These are phyloP conservation scores for Eumeta japonica DNA, from an alignment of 1,140 invertebrate species.

Conservation along the genomic window DNA sequence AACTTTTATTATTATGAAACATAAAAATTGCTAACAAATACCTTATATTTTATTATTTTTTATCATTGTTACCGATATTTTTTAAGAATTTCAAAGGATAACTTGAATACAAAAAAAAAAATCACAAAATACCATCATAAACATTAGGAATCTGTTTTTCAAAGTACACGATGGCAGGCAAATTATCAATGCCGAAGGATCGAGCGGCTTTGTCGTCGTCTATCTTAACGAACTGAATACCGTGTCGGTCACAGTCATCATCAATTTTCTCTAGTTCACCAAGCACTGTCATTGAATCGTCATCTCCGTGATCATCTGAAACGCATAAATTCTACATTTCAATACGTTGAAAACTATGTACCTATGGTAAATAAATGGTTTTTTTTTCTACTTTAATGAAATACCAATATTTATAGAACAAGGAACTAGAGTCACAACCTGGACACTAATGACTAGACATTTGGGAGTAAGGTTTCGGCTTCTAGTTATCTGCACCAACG, in stretches of 20 bases:
- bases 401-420: neutral
- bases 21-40: neutral
- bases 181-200: slow-evolving; percentile 82
- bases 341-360: too few species aligned
- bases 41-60: neutral
- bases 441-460: too few species aligned
- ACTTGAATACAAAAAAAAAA: slow-evolving; percentile 6
- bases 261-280: slow-evolving; percentile 89
- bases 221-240: slow-evolving; percentile 93
- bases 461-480: too few species aligned
- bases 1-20: neutral
- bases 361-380: too few species aligned
- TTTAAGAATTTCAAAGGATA: neutral
- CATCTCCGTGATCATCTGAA: slow-evolving; percentile 80
- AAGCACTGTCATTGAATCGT: slow-evolving; percentile 80
- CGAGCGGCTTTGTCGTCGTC: slow-evolving; percentile 78
- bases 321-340: slow-evolving; percentile 7
- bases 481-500: too few species aligned
- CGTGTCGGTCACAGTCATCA: slow-evolving; percentile 87
- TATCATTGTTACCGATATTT: neutral
- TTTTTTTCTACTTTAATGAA: neutral
- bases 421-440: too few species aligned
- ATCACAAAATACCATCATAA: slow-evolving; percentile 71
- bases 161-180: slow-evolving; percentile 88
- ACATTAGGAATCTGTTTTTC: slow-evolving; percentile 90